These are phyloP conservation scores for Gobio occitaniae DNA, from an alignment of 2,797 vertebrate species.

Conservation along the genomic window DNA sequence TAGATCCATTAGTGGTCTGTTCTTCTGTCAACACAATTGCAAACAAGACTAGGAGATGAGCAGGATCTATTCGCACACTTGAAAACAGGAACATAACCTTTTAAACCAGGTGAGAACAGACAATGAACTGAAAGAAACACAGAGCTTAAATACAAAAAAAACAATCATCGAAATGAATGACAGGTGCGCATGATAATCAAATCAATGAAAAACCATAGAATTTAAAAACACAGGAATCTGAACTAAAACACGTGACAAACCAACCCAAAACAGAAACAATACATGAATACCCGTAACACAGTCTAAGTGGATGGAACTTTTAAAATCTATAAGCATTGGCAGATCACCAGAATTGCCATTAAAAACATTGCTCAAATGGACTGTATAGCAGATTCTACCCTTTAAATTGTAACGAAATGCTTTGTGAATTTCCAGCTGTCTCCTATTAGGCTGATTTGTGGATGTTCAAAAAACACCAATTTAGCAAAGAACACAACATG, in stretches of 20 bases:
- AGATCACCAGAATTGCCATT: slow-evolving; percentile 51
- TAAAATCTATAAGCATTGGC: slow-evolving; percentile 46
- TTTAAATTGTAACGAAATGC: slow-evolving; percentile 27
- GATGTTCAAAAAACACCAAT: neutral
- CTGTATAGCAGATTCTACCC: slow-evolving; percentile 10
- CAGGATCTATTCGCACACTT: too few species aligned
- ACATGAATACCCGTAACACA: neutral
- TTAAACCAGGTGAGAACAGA: neutral
- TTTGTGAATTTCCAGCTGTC: slow-evolving; percentile 5
- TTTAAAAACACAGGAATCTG: neutral
- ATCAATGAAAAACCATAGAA: neutral
- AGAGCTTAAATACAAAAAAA: neutral
- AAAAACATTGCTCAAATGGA: slow-evolving; percentile 37
- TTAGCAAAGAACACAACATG: neutral
- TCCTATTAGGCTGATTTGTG: slow-evolving; percentile 14
- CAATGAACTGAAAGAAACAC: neutral
- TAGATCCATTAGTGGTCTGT: too few species aligned
- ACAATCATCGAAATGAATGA: neutral
- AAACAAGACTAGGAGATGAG: too few species aligned
- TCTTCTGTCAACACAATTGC: too few species aligned
- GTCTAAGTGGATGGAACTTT: slow-evolving; percentile 29
- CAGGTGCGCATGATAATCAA: neutral
- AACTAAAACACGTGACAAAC: neutral
- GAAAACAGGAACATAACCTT: too few species aligned
- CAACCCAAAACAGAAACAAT: neutral